These are phyloP conservation scores for Colletes latitarsis DNA, from an alignment of 1,140 invertebrate genomes.

Conservation along the genomic window DNA sequence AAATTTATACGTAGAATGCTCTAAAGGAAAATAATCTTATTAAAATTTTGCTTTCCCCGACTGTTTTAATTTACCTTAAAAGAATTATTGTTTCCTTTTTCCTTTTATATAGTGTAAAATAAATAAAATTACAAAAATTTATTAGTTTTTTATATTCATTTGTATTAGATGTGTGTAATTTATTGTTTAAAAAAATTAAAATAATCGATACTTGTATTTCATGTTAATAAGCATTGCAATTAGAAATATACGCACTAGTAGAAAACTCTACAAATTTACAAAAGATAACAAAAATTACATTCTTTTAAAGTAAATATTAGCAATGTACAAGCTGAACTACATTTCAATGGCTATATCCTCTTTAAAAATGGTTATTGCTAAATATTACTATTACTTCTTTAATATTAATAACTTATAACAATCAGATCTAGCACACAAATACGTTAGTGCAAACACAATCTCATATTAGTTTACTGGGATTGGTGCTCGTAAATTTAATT, in stretches of 20 bases:
- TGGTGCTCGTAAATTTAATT: background rate
- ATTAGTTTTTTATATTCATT: background rate
- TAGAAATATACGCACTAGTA: background rate
- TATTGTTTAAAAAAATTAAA: background rate
- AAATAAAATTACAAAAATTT: background rate
- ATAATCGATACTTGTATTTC: background rate
- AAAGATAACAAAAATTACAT: conserved; percentile 5
- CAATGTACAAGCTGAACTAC: background rate
- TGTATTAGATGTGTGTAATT: background rate
- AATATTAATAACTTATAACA: background rate
- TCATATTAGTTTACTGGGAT: conserved; percentile 19
- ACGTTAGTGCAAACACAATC: conserved; percentile 25
- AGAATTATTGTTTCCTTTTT: background rate
- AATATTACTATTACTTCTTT: background rate
- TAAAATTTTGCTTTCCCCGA: conserved; percentile 36
- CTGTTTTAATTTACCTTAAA: background rate
- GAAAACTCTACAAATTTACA: background rate
- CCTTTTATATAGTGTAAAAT: background rate
- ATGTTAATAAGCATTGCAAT: background rate
- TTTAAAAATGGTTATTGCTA: background rate
- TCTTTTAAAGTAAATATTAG: conserved; percentile 10
- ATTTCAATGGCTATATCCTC: conserved; percentile 1
- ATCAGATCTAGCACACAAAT: background rate
- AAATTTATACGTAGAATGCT: background rate
- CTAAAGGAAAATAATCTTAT: conserved; percentile 32